Evolutionary conservation across 1,140 invertebrate genomes (phyloP).

Genomic region (Atta texana): DNA sequence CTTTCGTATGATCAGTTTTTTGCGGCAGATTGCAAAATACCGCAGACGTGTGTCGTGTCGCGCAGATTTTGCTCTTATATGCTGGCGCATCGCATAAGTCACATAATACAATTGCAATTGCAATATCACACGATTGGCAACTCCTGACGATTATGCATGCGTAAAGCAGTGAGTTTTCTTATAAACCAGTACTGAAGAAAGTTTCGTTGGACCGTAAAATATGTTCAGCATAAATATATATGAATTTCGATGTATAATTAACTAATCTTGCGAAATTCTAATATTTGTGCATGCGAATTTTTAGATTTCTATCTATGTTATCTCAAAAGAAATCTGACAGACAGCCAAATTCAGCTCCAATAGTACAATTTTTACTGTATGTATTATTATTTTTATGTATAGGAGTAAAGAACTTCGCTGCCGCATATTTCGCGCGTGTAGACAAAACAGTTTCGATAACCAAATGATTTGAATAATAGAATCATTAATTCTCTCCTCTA

Average conservation of each 20-base stretch:
- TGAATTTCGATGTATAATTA: slow-evolving; percentile 43
- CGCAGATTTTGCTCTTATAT: background rate
- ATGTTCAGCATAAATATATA: background rate
- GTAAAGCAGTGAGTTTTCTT: slow-evolving; percentile 35
- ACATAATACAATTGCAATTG: background rate
- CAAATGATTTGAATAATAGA: no score
- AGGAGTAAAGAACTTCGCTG: no score
- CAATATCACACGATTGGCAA: slow-evolving; percentile 22
- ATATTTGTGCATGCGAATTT: background rate
- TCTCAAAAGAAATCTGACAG: background rate
- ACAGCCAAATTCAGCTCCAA: background rate
- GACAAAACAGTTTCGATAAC: no score
- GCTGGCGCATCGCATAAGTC: background rate
- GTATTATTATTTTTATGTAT: no score
- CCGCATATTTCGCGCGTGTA: no score
- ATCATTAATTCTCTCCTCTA: no score
- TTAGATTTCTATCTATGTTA: background rate
- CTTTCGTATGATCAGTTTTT: slow-evolving; percentile 49
- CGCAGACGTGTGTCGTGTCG: background rate
- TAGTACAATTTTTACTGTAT: background rate
- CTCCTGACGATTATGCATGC: slow-evolving; percentile 18
- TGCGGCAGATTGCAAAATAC: slow-evolving; percentile 69
- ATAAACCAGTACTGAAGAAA: slow-evolving; percentile 34
- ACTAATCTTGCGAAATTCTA: background rate
- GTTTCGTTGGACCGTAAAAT: slow-evolving; percentile 40